phyloP scores from a whole-genome alignment of 2,797 vertebrate species.

The Morus bassanus region DNA sequence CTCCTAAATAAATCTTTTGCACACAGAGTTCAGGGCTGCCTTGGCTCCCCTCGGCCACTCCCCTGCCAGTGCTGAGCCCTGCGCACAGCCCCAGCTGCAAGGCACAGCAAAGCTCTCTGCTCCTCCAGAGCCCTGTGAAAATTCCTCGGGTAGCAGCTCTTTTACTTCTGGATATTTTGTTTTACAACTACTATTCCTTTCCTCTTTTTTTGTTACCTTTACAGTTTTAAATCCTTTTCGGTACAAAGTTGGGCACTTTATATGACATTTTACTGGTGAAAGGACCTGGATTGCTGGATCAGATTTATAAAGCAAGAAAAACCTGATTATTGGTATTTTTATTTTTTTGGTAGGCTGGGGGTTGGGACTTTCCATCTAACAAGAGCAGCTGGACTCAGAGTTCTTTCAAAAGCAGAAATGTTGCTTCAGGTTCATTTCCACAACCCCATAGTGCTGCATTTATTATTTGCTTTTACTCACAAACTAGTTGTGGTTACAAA shows the following conservation, averaged over 20 bases:
- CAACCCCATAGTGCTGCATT: neutral
- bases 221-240: neutral
- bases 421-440: constrained; percentile 43
- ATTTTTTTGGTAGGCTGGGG: neutral
- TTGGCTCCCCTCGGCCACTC: accelerated
- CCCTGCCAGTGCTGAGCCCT: accelerated
- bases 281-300: neutral
- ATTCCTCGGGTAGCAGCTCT: neutral
- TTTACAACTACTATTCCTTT: neutral
- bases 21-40: neutral
- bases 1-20: neutral
- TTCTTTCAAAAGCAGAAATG: constrained; percentile 39
- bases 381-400: constrained; percentile 30
- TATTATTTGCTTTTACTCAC: constrained; percentile 56
- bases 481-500: constrained; percentile 46
- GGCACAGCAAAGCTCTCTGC: neutral
- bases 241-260: neutral
- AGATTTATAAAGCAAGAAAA: constrained; percentile 31
- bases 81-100: neutral
- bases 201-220: neutral
- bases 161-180: neutral
- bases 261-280: constrained; percentile 1
- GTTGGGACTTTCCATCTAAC: constrained; percentile 43
- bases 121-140: neutral
- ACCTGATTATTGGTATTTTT: neutral